A percentile compares a stretch with the other conserved stretches of the same genome.
Evolutionary conservation across 2,888 invertebrate species (phyloP).

Genomic region (Tipula unca): DNA sequence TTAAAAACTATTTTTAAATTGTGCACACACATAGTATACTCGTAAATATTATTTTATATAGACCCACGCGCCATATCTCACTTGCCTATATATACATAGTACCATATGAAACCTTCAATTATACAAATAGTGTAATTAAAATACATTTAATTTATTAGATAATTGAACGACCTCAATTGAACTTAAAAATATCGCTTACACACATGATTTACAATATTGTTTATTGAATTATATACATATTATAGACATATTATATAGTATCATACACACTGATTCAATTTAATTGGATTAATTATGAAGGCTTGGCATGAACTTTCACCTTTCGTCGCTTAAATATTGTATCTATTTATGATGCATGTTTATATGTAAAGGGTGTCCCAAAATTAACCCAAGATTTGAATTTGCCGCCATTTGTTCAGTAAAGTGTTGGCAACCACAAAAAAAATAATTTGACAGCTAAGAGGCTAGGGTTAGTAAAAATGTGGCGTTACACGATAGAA

Average conservation of each 20-base stretch:
- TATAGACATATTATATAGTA: not conserved
- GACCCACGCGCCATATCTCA: not conserved
- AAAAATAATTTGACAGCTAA: too few relatives aligned
- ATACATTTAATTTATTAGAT: not conserved
- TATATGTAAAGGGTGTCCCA: too few relatives aligned
- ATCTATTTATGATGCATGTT: not conserved
- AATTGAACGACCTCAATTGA: not conserved
- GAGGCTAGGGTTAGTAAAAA: too few relatives aligned
- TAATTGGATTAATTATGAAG: not conserved
- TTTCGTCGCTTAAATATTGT: not conserved
- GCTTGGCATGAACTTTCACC: not conserved
- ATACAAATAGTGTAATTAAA: not conserved
- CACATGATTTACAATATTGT: not conserved
- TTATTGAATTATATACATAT: not conserved
- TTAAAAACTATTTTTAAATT: not conserved
- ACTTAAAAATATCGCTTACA: not conserved
- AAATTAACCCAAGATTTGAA: too few relatives aligned
- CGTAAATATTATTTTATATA: not conserved
- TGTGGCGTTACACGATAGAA: too few relatives aligned
- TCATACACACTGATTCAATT: not conserved
- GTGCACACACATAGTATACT: too few relatives aligned
- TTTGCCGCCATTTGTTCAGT: too few relatives aligned
- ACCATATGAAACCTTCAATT: not conserved
- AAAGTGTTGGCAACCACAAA: too few relatives aligned
- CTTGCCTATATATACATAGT: not conserved